A percentile compares a stretch with the other conserved stretches of the same genome.
These are phyloP conservation scores for Trinorchestia longiramus DNA, from an alignment of 1,140 invertebrate genomes.

Conservation along the genomic window DNA sequence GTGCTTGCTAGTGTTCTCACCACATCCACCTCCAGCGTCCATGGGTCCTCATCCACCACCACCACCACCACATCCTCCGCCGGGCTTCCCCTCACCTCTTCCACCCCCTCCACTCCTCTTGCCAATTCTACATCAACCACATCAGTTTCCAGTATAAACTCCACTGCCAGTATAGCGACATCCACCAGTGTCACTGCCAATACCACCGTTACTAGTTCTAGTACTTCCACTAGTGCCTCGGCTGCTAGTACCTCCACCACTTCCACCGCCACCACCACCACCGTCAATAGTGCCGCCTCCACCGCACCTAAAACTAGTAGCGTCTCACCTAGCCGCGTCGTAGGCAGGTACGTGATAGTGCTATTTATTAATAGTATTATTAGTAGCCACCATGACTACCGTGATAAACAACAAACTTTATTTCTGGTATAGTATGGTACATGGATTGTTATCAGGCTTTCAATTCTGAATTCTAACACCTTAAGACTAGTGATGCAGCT, in stretches of 20 bases:
- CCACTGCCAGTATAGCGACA: background rate
- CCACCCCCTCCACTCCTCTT: background rate
- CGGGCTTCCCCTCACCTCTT: background rate
- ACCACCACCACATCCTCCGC: background rate
- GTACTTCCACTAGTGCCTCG: slow-evolving; percentile 21
- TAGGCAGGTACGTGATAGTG: slow-evolving; percentile 13
- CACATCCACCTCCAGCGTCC: background rate
- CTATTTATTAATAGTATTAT: background rate
- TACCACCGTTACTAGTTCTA: slow-evolving; percentile 19
- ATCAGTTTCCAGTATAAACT: background rate
- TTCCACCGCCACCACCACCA: background rate
- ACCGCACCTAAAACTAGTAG: background rate
- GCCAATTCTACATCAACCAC: background rate
- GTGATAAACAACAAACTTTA: no score
- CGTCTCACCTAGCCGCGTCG: slow-evolving; percentile 22
- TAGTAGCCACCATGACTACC: no score
- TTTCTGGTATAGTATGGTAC: no score
- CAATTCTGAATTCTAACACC: no score
- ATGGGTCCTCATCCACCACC: background rate
- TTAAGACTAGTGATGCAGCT: no score
- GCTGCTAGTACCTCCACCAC: background rate
- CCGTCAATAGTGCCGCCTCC: slow-evolving; percentile 24
- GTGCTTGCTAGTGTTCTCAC: background rate
- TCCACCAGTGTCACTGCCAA: background rate
- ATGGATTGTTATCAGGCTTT: no score